These are phyloP conservation scores for Drosophila obscura DNA, from an alignment of 1,140 invertebrate genomes.

Conservation along the genomic window DNA sequence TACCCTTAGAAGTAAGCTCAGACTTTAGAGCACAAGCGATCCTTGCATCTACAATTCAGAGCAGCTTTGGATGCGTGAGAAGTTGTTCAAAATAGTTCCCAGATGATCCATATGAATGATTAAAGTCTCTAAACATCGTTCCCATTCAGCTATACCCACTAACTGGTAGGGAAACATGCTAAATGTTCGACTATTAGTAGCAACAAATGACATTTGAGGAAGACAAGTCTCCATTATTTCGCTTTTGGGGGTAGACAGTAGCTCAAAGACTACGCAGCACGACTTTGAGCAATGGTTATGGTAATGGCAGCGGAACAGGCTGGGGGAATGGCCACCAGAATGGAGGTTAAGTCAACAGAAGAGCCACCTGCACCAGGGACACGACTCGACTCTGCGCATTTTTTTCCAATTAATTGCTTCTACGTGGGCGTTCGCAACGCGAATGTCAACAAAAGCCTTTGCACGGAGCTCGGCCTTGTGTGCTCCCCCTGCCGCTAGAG, in stretches of 20 bases:
- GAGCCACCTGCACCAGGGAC: conserved; percentile 49
- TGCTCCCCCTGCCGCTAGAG: conserved; percentile 5
- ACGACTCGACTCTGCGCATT: conserved; percentile 63
- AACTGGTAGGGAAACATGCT: conserved; percentile 1
- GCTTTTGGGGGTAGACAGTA: not conserved
- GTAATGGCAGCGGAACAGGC: conserved; percentile 7
- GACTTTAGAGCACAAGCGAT: no score
- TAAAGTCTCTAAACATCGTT: not conserved
- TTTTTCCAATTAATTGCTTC: conserved; percentile 79
- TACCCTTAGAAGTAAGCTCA: conserved; percentile 1
- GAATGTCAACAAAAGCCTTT: conserved; percentile 70
- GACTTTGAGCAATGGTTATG: conserved; percentile 23
- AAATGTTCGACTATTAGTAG: conserved; percentile 39
- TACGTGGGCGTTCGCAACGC: conserved; percentile 61
- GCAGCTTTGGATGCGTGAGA: no score
- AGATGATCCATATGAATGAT: not conserved
- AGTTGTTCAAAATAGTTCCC: no score
- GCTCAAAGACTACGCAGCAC: conserved; percentile 5
- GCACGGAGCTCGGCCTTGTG: conserved; percentile 27
- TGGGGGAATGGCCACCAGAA: conserved; percentile 17
- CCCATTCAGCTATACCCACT: not conserved
- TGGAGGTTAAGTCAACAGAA: conserved; percentile 73
- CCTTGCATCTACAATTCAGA: no score
- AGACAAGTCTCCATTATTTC: not conserved
- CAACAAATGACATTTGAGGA: conserved; percentile 37